Evolutionary conservation across 1,140 invertebrate genomes (phyloP), one percentile per base, ranked within the genome.

Genomic region (Paraescarpia echinospica): DNA sequence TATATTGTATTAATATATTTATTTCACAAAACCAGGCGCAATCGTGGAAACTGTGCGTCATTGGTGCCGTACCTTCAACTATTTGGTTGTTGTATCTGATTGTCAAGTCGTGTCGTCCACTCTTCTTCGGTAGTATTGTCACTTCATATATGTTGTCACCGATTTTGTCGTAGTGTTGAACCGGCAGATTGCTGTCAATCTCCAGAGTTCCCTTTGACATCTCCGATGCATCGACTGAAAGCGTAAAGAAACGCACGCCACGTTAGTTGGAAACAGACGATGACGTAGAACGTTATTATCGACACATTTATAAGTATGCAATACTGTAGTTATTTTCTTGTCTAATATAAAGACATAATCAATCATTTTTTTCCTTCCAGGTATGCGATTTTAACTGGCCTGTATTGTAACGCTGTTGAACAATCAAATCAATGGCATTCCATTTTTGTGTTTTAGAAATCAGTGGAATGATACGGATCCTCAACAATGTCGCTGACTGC

Each of bases 51-150:
- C 18, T 91, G 27, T 33, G 93, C 33, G 12, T 91, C 34, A 35
- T 35, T 9, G n/a, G 2, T 27, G 22, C 59, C 59, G 27, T 77
- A 89, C 41, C 92, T 92, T 59, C 51, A 48, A 91, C 93, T 12
- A 91, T 77, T 34, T 93, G 93, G 34, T 51, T 41, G 77, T 93
- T 93, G 18, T 51, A 48, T 8, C 92, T 93, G 35, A 89, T 92
- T 93, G 92, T 31, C 88, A 94, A 18, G n/a, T 93, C n/a, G 93
- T 93, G 41, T 94, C 94, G 59, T 90, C 92, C 92, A 33, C 14
- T n/a, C 22, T 89, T 59, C 34, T 89, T 77, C 51, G 92, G 92
- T 22, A 92, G 9, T 41, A 92, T 34, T 34, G 59, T 92, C 48
- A 92, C 92, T 34, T 34, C 33, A 41, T n/a, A 92, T 48, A 89